Base-by-base conservation (phyloP, 2,888 invertebrate genomes). In the Thereva unica region DNA sequence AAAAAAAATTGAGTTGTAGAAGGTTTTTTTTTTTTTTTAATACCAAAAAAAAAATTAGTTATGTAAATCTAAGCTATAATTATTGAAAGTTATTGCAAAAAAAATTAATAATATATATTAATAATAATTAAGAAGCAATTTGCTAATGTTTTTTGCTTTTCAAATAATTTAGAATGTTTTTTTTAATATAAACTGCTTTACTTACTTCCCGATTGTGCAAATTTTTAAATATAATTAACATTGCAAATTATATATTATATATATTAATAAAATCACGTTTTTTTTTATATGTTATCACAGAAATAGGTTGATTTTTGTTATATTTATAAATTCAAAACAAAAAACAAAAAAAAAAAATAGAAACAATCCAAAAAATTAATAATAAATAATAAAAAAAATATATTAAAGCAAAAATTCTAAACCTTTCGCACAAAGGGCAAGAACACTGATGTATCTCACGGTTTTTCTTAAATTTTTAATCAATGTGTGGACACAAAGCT, bases 401-500 rank as follows among this genome's bases (percentile, higher is more conserved):
- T 41, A 34, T 47, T 49, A 38, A 49, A 49, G 59, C 10, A 41
- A 40, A 50, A 61, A 61, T 61, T 61, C 61, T 61, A 61, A 61
- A 61, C 61, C 61, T 61, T 50, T 50, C 61, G 61, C 61, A 61
- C 61, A 61, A 61, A 61, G 61, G 50, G 61, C 61, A 61, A 64
- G 57, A 61, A 66, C 64, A 68, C 67, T 67, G 64, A 67, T 67
- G 66, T 66, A 57, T 68, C n/a, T n/a, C 59, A 66, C 66, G 55
- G 64, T 64, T 64, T 64, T 64, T 47, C 63, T 40, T 45, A 41
- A 47, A 38, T 35, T 61, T 57, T 47, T 61, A 66, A 50, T 68
- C 68, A 68, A 68, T 68, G 68, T 68, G 68, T 68, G 68, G 55
- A 68, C 68, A 68, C 68, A 68, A 63, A 52, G 67, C 67, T 67